A percentile compares a stretch with the other conserved stretches of the same genome.
Conservation (phyloP, 1,140 invertebrate genomes). For the Drosophila nannoptera region DNA sequence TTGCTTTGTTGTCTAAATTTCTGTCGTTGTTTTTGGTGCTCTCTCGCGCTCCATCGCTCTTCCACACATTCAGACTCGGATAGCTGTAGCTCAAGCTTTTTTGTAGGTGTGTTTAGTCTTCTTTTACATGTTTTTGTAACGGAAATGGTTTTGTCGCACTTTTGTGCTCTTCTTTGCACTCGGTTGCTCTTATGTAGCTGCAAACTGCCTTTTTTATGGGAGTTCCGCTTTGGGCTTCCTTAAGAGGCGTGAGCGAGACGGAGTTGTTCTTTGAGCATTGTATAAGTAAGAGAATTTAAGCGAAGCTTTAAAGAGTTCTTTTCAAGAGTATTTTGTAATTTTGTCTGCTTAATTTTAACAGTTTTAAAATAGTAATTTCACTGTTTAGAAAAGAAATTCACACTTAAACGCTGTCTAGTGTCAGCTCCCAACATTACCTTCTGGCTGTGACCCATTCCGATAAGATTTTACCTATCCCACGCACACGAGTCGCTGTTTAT, state of each 20-base stretch:
- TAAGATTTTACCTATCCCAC: not conserved
- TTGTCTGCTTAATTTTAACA: no score
- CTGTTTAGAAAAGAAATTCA: not conserved
- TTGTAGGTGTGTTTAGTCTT: conserved; percentile 42
- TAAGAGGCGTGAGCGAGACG: not conserved
- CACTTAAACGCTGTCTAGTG: not conserved
- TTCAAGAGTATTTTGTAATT: no score
- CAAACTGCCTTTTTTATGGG: conserved; percentile 1
- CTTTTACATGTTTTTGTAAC: conserved; percentile 54
- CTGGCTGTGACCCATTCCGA: not conserved
- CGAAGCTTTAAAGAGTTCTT: no score
- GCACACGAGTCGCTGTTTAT: conserved; percentile 57
- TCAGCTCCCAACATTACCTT: conserved; percentile 10
- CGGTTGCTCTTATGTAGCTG: not conserved
- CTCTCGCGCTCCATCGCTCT: conserved; percentile 14
- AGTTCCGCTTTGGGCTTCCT: conserved; percentile 3
- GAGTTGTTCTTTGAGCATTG: not conserved
- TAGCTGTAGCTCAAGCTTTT: not conserved
- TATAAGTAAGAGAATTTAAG: not conserved
- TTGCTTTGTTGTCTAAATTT: conserved; percentile 52
- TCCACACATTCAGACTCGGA: conserved; percentile 17
- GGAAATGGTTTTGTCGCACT: conserved; percentile 57
- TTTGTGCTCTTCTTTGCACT: conserved; percentile 20
- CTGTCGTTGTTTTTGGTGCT: conserved; percentile 42
- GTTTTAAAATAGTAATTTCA: conserved; percentile 1